Evolutionary conservation across 2,888 invertebrate genomes (phyloP), one percentile per base, ranked within the genome.

Genomic region (Melipona bicolor): DNA sequence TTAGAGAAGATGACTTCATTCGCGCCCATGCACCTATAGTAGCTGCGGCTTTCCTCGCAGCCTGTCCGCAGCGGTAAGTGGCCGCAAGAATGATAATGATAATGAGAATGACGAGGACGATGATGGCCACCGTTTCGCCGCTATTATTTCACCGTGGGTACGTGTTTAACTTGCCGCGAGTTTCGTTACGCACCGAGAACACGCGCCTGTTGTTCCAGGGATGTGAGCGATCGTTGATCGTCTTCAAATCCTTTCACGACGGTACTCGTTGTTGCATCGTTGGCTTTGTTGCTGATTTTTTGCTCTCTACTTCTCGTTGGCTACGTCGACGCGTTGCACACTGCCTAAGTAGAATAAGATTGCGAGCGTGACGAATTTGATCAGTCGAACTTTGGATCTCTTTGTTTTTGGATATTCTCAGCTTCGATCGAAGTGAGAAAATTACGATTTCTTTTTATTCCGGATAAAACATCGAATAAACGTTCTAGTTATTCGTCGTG

Each of bases 1-100:
- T 92, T 90, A 92, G 89, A 90, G 89, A 90, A 91, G 92, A 93
- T 92, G 92, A 92, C 93, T 93, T 92, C 91, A 92, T 92, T 92
- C 90, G 89, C 90, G 90, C 80, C 79, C 72, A 74, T 75, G 78
- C 67, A 19, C 65, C 56, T 43, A 77, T 67, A 67, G 72, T 80
- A 77, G 88, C 83, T 67, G 75, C 79, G 80, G 74, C 79, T 89
- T 83, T 88, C 81, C 72, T 65, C 69, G 24, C 27, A 71, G 65
- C 75, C 65, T 77, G 68, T 77, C 27, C 27, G 1, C 49, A n/a
- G 59, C 56, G 81, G 32, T 52, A 79, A 83, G 81, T 80, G 81
- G 78, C 78, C 77, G 76, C 87, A 89, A 88, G 82, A 87, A 89
- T 87, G 88, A 91, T 91, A 89, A 92, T 90, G 88, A 89, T 89